Evolutionary conservation across 2,888 invertebrate genomes (phyloP).

Genomic region (Polydrusus pterygomalis): DNA sequence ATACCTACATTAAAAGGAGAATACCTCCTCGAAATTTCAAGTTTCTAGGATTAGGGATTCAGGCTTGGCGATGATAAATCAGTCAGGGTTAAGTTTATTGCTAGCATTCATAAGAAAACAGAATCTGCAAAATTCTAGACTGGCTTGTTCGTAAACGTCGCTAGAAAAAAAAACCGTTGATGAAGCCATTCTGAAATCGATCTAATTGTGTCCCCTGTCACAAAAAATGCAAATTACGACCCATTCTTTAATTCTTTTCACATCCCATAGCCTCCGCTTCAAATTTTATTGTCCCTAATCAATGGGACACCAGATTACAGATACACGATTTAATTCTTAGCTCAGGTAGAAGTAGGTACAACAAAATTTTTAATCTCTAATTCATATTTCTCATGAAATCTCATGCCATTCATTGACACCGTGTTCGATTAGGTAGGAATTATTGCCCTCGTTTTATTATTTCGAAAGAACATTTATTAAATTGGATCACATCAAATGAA

Average conservation of each 20-base stretch:
- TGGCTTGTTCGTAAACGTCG: too few relatives aligned
- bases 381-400: conserved; percentile 2
- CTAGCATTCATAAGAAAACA: too few relatives aligned
- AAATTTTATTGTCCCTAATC: neutral
- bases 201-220: neutral
- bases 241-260: neutral
- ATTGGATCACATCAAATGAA: too few relatives aligned
- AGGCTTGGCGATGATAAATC: too few relatives aligned
- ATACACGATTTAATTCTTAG: neutral
- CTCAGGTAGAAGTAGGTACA: neutral
- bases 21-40: too few relatives aligned
- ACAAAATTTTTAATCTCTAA: neutral
- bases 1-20: too few relatives aligned
- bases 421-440: neutral
- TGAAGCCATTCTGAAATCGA: neutral
- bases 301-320: conserved; percentile 2
- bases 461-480: too few relatives aligned
- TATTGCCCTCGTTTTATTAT: neutral
- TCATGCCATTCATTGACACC: neutral
- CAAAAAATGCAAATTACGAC: conserved; percentile 6
- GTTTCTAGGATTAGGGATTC: too few relatives aligned
- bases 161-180: conserved; percentile 15
- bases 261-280: too few relatives aligned
- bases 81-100: too few relatives aligned
- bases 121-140: too few relatives aligned